phyloP scores from a whole-genome alignment of 2,113 vertebrate genomes.

The Xiphias gladius region DNA sequence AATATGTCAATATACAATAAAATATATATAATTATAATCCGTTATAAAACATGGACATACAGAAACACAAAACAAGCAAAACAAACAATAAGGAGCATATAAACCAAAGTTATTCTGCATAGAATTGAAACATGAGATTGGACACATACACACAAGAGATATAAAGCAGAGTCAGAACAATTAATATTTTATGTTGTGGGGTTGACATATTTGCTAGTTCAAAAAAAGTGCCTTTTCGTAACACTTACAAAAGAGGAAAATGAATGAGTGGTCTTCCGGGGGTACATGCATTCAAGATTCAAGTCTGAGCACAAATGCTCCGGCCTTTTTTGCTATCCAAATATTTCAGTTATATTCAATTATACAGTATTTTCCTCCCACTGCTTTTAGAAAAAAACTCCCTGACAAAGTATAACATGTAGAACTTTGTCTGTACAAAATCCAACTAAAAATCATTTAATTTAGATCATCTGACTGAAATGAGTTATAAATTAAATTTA shows the following conservation, averaged over 20 bases:
- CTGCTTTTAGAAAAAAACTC: neutral
- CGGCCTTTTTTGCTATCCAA: neutral
- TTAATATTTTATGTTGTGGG: neutral
- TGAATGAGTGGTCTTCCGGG: neutral
- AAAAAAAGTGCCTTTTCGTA: too few species aligned
- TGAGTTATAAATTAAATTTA: neutral
- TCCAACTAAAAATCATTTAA: neutral
- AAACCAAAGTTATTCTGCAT: too few species aligned
- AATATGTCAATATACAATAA: too few species aligned
- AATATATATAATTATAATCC: too few species aligned
- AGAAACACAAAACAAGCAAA: too few species aligned
- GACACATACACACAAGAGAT: too few species aligned
- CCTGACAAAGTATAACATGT: neutral
- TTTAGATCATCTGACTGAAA: neutral
- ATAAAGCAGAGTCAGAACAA: neutral
- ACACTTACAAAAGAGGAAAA: too few species aligned
- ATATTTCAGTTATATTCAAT: neutral
- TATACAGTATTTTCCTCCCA: neutral
- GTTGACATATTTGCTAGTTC: too few species aligned
- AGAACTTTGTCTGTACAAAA: neutral
- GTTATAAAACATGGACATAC: too few species aligned
- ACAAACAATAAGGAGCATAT: too few species aligned
- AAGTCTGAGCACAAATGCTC: too few species aligned
- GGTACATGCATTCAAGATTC: neutral
- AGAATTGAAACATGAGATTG: too few species aligned